phyloP scores from a whole-genome alignment of 2,888 invertebrate species.

The Mythimna ferrago region DNA sequence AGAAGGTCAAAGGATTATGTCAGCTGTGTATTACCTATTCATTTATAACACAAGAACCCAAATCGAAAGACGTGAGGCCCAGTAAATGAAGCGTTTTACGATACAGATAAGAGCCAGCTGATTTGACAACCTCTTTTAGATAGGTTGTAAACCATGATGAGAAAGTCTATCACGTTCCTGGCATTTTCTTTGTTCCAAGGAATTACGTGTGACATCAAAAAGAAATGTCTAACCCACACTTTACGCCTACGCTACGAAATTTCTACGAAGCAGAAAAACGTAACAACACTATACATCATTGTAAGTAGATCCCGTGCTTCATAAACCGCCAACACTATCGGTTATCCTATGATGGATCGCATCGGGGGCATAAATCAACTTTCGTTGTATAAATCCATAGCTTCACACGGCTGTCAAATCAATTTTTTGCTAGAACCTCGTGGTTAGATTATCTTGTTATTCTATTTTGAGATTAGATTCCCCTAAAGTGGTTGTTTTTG shows the following conservation, averaged over 20 bases:
- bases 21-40: background rate
- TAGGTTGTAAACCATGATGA: background rate
- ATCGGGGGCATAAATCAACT: conserved; percentile 75
- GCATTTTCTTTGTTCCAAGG: background rate
- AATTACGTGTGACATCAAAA: background rate
- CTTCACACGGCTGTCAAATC: conserved; percentile 67
- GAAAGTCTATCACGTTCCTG: background rate
- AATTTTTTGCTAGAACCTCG: conserved; percentile 61
- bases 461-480: conserved; percentile 58
- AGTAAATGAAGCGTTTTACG: background rate
- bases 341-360: conserved; percentile 74
- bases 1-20: background rate
- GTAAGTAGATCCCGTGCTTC: conserved; percentile 61
- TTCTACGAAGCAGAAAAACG: conserved; percentile 41
- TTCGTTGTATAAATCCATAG: conserved; percentile 71
- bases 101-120: background rate
- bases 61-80: background rate
- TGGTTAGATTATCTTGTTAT: conserved; percentile 67
- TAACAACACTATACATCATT: conserved; percentile 59
- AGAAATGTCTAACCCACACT: background rate
- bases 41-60: background rate
- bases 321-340: conserved; percentile 68
- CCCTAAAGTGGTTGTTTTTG: conserved; percentile 52
- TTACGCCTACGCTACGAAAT: conserved; percentile 26
- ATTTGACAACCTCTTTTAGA: background rate